Evolutionary conservation across 2,888 invertebrate species (phyloP), one percentile per base, ranked within the genome.

Genomic region (Seira ritae): DNA sequence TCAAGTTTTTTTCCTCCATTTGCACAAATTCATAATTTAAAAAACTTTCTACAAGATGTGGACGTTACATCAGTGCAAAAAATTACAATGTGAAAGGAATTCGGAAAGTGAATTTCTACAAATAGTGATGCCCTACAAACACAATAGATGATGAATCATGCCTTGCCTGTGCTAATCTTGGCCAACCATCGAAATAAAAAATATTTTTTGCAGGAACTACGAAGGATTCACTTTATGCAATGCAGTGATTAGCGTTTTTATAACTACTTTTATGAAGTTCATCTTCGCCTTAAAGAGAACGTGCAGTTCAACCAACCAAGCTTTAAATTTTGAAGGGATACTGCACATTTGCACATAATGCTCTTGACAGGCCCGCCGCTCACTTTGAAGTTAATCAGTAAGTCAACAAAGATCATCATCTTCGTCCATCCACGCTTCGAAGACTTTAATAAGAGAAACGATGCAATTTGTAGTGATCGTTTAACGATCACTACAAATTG

Each of bases 101-200:
- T 60, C 60, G 31, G 72, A 72, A 72, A 72, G 72, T 72, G 72
- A 72, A 72, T 72, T 72, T 72, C 72, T 72, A 72, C 60, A 72
- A 60, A 60, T 71, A 70, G 17, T 19, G 42, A 22, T 19, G 46
- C 6, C 22, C 22, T 62, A 8, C 10, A 19, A 19, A 19, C 19
- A 19, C 22, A 20, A 62, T 62, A 20, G 22, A 19, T 8, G 22
- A 62, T 20, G 22, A 19, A 62, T 20, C 62, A 62, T 19, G 22
- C 22, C n/a, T 17, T 62, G n/a, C 55, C 3, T 55, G n/a, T 4
- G 19, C 19, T 22, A 62, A 19, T 62, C 22, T 62, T 62, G 19
- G 55, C 19, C 19, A 17, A 19, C n/a, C 2, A 19, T 1, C 19
- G 55, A 55, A 55, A 55, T 17, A 55, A 55, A 62, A 62, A 20